Conservation (phyloP, 2,113 vertebrate species). For the Pseudorasbora parva region DNA sequence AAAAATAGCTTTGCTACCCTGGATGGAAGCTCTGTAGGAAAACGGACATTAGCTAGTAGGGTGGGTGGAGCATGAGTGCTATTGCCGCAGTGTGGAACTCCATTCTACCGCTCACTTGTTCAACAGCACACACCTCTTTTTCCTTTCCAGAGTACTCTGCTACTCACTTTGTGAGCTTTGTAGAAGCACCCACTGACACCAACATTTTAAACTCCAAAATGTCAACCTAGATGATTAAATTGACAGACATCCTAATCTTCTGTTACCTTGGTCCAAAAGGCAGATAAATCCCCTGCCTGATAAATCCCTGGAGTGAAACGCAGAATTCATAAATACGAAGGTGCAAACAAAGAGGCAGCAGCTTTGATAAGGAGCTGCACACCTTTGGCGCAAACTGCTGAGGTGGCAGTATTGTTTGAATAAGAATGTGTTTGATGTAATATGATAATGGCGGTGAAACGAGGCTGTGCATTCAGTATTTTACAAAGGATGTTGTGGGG, state of each 20-base stretch:
- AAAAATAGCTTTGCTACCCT: slow-evolving; percentile 25
- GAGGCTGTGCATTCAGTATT: slow-evolving; percentile 9
- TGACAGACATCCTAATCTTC: slow-evolving; percentile 60
- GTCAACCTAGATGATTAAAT: slow-evolving; percentile 64
- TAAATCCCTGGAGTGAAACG: slow-evolving; percentile 60
- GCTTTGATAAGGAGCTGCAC: slow-evolving; percentile 61
- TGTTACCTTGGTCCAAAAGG: slow-evolving; percentile 64
- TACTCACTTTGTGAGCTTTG: slow-evolving; percentile 39
- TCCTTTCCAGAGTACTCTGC: slow-evolving; percentile 26
- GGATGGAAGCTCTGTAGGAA: slow-evolving; percentile 30
- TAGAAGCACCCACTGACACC: slow-evolving; percentile 27
- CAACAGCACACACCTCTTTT: slow-evolving; percentile 28
- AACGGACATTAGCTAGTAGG: background rate
- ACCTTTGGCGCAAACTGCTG: slow-evolving; percentile 62
- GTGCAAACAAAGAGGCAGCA: slow-evolving; percentile 58
- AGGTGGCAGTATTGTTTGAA: slow-evolving; percentile 64
- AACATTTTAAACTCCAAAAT: slow-evolving; percentile 60
- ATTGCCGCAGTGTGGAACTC: slow-evolving; percentile 46
- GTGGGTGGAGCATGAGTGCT: background rate
- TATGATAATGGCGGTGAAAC: slow-evolving; percentile 24
- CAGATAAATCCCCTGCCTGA: slow-evolving; percentile 62
- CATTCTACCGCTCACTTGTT: slow-evolving; percentile 16
- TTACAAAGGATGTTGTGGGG: background rate
- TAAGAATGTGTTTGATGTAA: slow-evolving; percentile 66
- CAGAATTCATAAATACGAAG: slow-evolving; percentile 68